Percentiles rank a stretch among this genome's conserved stretches.
phyloP scores from a whole-genome alignment of 2,797 vertebrate genomes.

The Eupleurogrammus muticus region DNA sequence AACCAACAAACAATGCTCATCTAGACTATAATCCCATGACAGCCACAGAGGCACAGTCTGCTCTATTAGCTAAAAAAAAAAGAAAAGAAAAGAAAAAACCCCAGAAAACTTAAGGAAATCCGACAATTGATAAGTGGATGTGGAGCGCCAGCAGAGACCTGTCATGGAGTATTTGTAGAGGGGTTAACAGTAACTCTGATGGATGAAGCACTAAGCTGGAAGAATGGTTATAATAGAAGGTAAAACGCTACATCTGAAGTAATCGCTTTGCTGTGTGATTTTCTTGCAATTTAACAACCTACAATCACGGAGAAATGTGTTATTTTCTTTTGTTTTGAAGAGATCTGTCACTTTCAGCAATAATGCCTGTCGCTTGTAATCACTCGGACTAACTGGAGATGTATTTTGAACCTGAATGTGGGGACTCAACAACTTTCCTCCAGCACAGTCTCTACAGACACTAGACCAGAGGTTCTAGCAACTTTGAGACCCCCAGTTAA shows the following conservation, averaged over 20 bases:
- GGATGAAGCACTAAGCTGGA: conserved; percentile 43
- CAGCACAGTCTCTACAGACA: conserved; percentile 2
- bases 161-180: conserved; percentile 48
- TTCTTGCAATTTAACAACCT: conserved; percentile 40
- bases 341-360: conserved; percentile 6
- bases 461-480: not conserved
- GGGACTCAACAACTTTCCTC: conserved; percentile 9
- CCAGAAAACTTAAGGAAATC: conserved; percentile 27
- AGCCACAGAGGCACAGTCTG: conserved; percentile 48
- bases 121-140: conserved; percentile 17
- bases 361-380: conserved; percentile 1
- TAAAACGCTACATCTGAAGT: conserved; percentile 43
- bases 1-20: conserved; percentile 57
- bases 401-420: conserved; percentile 11
- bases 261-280: conserved; percentile 34
- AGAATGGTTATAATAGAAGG: conserved; percentile 19
- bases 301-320: conserved; percentile 23
- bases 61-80: conserved; percentile 47
- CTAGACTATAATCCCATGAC: conserved; percentile 59
- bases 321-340: conserved; percentile 35
- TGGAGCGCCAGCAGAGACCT: conserved; percentile 30
- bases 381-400: not conserved
- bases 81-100: conserved; percentile 10
- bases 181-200: conserved; percentile 36
- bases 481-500: no score